Base-by-base conservation (phyloP, 1,140 invertebrate genomes). In the Apolygus lucorum region DNA sequence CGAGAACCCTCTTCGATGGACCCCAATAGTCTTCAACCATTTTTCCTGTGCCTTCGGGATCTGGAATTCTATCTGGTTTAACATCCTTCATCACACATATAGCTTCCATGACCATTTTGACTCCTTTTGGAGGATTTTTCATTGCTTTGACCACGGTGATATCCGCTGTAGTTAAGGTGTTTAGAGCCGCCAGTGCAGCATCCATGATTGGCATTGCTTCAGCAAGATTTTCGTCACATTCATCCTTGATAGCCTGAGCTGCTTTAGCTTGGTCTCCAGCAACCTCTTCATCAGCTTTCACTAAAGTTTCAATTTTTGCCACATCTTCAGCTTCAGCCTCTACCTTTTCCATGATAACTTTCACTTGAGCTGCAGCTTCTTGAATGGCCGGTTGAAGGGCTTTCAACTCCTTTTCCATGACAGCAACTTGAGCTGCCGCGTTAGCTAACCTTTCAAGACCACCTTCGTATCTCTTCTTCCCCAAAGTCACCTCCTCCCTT, bases 121-220 rank as follows among this genome's bases (percentile, higher is more conserved):
- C 91, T 69, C 90, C 92, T 76, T 89, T 87, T 0, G 96, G 96
- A 1, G 97, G 97, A 82, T 90, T 95, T 81, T 97, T 97, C 95
- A 99, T 98, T 0, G 94, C 90, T 82, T 96, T 98, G 2, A 99
- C 92, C 54, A 96, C 85, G 28, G 93, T 91, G 65, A 99, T 96
- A 79, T 99, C 96, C 21, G 88, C 83, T 2, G 89, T 87, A 49
- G 95, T 98, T 1, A 99, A 82, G 0, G 94, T 96, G 74, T 97
- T 91, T 0, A 99, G 81, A 1, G 96, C 95, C 0, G 86, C 84
- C 72, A 96, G 81, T 17, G 97, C 96, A n/a, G 87, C 83, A 76
- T 95, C 90, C 65, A 99, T 81, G 70, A 95, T 92, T 0, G 96
- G 96, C 81, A 97, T 88, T 0, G 94, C 96, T 78, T 95, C 92